phyloP scores from a whole-genome alignment of 2,113 vertebrate genomes.

The Embiotoca jacksoni region DNA sequence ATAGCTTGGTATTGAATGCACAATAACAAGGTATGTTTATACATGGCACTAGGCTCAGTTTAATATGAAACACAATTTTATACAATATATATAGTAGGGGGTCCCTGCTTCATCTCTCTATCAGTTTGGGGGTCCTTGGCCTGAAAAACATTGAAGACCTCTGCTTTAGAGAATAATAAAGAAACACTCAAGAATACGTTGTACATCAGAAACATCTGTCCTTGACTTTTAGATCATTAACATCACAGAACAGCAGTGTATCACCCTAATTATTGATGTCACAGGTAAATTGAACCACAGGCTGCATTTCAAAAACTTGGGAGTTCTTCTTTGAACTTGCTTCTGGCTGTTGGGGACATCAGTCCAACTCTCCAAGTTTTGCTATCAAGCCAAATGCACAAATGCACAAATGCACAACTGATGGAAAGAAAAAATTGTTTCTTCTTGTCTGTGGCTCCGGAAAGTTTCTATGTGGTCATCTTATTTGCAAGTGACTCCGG shows the following conservation, averaged over 20 bases:
- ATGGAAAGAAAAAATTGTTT: no score
- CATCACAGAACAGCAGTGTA: not conserved
- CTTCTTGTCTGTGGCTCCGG: no score
- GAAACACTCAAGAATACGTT: not conserved
- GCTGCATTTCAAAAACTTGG: not conserved
- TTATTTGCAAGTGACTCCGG: no score
- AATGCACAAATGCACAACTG: conserved; percentile 9
- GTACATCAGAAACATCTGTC: not conserved
- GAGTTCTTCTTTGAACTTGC: conserved; percentile 14
- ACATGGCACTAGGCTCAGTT: no score
- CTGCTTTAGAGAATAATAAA: not conserved
- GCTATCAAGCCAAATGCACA: conserved; percentile 21
- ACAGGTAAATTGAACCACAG: not conserved
- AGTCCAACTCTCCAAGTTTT: conserved; percentile 27
- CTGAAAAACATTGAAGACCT: no score
- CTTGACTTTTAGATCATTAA: not conserved
- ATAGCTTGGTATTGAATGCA: no score
- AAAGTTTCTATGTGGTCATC: no score
- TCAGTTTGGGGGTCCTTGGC: no score
- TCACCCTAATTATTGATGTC: fast-evolving
- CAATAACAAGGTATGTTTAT: no score
- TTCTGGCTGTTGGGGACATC: conserved; percentile 26
- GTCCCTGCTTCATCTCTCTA: no score
- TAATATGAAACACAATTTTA: no score
- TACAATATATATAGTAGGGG: no score